Evolutionary conservation across 2,113 vertebrate genomes (phyloP).

Genomic region (Tragelaphus imberbis): DNA sequence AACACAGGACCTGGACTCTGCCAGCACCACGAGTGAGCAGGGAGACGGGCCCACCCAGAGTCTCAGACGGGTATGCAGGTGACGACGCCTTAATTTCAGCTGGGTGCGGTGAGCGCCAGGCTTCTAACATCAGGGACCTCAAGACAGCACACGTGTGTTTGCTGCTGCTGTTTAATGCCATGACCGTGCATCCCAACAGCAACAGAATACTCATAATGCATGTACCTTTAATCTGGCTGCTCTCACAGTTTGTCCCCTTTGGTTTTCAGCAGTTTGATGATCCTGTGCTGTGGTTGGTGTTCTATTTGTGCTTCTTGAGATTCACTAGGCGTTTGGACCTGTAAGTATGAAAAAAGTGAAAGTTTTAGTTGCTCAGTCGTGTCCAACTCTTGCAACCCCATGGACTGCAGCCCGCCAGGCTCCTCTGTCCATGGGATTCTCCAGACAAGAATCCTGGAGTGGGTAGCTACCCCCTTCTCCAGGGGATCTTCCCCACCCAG

Average conservation of each 20-base stretch:
- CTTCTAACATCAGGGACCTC: no score
- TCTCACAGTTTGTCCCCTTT: background rate
- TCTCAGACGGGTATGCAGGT: no score
- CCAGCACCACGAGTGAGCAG: background rate
- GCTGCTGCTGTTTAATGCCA: no score
- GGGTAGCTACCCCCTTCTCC: background rate
- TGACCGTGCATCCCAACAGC: fast-evolving
- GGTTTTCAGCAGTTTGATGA: no score
- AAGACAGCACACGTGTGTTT: no score
- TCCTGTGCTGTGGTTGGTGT: fast-evolving
- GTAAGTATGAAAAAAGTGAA: background rate
- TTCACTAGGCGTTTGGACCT: background rate
- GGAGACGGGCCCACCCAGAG: no score
- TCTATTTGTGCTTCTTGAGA: background rate
- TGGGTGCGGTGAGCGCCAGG: fast-evolving
- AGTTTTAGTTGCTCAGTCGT: background rate
- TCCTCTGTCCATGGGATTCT: background rate
- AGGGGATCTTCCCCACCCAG: background rate
- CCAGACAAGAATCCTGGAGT: background rate
- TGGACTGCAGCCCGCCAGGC: background rate
- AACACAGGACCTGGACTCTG: background rate
- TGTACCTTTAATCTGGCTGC: background rate
- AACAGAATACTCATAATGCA: fast-evolving
- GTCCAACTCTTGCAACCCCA: fast-evolving
- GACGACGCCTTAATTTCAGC: background rate